phyloP scores from a whole-genome alignment of 2,888 invertebrate genomes.

The Periphyllus acericola region DNA sequence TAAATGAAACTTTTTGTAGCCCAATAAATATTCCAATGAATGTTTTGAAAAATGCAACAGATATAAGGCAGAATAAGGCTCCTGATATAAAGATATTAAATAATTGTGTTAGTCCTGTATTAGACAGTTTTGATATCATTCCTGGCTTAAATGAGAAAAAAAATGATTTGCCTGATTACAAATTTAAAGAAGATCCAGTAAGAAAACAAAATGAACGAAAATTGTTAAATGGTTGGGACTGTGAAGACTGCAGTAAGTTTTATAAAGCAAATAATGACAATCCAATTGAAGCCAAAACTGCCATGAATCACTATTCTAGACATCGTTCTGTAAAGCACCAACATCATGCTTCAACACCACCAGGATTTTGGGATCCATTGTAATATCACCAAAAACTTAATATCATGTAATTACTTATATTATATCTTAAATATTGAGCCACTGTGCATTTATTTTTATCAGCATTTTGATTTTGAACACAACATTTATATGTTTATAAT shows the following conservation, averaged over 20 bases:
- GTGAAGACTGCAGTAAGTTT: slow-evolving; percentile 51
- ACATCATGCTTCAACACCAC: slow-evolving; percentile 37
- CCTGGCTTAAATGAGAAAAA: slow-evolving; percentile 48
- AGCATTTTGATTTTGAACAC: too few relatives aligned
- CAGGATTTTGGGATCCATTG: slow-evolving; percentile 52
- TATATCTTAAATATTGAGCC: too few relatives aligned
- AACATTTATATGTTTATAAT: too few relatives aligned
- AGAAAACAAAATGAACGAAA: slow-evolving; percentile 51
- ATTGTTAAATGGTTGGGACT: slow-evolving; percentile 51
- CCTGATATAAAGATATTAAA: not conserved
- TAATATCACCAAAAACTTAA: too few relatives aligned
- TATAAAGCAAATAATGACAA: slow-evolving; percentile 52
- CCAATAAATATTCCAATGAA: not conserved
- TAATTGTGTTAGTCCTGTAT: too few relatives aligned
- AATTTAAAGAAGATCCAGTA: slow-evolving; percentile 54
- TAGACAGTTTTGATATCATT: slow-evolving; percentile 48
- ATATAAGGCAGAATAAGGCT: not conserved
- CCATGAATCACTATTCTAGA: slow-evolving; percentile 57
- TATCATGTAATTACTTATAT: too few relatives aligned
- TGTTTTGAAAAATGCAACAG: not conserved
- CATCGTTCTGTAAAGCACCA: slow-evolving; percentile 55
- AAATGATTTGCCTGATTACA: slow-evolving; percentile 35
- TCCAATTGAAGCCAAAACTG: slow-evolving; percentile 42
- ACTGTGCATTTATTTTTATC: too few relatives aligned
- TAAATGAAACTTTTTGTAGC: slow-evolving; percentile 25